These are phyloP conservation scores for Thelaira solivaga DNA, from an alignment of 2,888 invertebrate species.

Conservation along the genomic window DNA sequence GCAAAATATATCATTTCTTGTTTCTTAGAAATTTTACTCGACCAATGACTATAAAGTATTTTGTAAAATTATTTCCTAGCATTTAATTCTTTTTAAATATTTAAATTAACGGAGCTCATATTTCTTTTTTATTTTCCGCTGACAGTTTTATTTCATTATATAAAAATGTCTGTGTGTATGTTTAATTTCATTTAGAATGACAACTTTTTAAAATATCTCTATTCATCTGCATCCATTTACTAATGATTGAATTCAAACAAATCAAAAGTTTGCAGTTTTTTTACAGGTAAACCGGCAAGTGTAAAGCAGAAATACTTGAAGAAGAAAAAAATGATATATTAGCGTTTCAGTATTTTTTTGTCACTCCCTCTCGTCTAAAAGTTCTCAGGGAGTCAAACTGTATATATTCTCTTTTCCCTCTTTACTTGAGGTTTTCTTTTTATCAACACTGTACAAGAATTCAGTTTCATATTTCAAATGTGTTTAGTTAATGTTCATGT, in stretches of 20 bases:
- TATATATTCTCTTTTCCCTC: background rate
- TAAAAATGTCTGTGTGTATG: background rate
- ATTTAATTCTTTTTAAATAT: slow-evolving; percentile 11
- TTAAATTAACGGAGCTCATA: slow-evolving; percentile 8
- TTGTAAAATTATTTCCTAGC: background rate
- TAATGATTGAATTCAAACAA: slow-evolving; percentile 18
- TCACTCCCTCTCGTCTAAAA: background rate
- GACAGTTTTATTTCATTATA: background rate
- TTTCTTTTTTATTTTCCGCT: background rate
- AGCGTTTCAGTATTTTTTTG: background rate
- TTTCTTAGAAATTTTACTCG: too few species aligned
- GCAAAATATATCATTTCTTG: too few species aligned
- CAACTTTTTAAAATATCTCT: slow-evolving; percentile 18
- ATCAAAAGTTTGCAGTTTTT: background rate
- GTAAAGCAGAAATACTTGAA: too few species aligned
- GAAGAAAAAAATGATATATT: background rate
- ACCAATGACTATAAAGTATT: too few species aligned
- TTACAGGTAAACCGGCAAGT: slow-evolving; percentile 12
- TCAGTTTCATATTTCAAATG: slow-evolving; percentile 42
- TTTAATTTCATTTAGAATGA: slow-evolving; percentile 1
- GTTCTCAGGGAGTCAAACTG: background rate
- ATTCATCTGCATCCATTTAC: slow-evolving; percentile 31
- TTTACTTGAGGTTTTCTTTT: background rate
- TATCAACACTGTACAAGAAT: background rate
- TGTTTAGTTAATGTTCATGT: slow-evolving; percentile 15